Evolutionary conservation across 92 coral and sea anemone genomes (phyloP), one percentile per base, ranked within the genome.

Genomic region (Actinostola sp.): DNA sequence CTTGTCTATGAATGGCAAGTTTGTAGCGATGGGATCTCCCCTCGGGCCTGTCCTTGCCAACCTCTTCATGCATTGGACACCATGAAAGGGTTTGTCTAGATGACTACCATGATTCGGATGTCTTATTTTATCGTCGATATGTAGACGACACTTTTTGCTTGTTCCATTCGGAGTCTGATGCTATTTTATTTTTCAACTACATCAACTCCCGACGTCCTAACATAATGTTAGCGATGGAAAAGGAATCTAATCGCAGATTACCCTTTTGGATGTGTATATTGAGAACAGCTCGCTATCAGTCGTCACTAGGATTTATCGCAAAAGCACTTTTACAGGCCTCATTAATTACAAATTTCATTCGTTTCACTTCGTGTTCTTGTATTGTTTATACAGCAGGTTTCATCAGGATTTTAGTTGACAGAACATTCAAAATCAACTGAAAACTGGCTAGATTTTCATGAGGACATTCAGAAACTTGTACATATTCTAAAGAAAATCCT

Each of bases 171-270:
- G 39, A 50, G 17, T 24, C 39, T 31, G 66, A 66, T 14, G 46
- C 67, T 19, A n/a, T 14, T 1, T 1, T 0, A 0, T 78, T 68
- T 19, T 69, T 30, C 1, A 13, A 41, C 0, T 78, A 42, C 61
- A 67, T 78, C 63, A 60, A 68, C 43, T 13, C 46, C 0, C 30
- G 30, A 25, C 52, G 73, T 32, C 70, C 69, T 12, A 73, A 68
- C 52, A 82, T 73, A 21, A 34, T 23, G 17, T 80, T 72, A 27
- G 63, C 80, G 6, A 50, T 80, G 32, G 78, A 79, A 49, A 70
- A 58, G 31, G 76, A 73, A 32, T 10, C 21, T 13, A 34, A 82
- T n/a, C 62, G 17, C 38, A 73, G 64, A 24, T 42, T 73, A 13
- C 70, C 81, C 9, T 81, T 81, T 11, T 76, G 0, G 82, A 76